Conservation (phyloP, 2,888 invertebrate species). For the Torymus aiolomorphi region DNA sequence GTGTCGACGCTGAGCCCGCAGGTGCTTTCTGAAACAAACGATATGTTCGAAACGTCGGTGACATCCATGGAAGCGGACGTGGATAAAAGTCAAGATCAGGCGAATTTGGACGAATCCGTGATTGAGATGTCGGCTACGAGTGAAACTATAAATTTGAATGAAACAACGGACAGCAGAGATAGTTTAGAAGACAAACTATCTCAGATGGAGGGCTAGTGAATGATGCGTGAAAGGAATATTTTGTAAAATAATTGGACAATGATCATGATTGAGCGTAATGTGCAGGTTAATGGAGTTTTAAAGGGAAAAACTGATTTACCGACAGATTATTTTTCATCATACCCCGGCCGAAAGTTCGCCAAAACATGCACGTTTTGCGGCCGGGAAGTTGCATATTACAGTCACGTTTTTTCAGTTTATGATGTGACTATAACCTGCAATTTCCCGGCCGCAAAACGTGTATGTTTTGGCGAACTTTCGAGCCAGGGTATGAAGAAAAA, state of each 20-base stretch:
- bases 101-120: slow-evolving; percentile 64
- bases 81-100: slow-evolving; percentile 54
- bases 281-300: too few species aligned
- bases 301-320: background rate
- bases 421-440: too few species aligned
- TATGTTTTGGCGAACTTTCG: too few species aligned
- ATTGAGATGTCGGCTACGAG: slow-evolving; percentile 64
- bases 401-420: too few species aligned
- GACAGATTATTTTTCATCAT: background rate
- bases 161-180: slow-evolving; percentile 73
- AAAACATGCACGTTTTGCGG: too few species aligned
- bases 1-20: slow-evolving; percentile 41
- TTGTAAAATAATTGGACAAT: slow-evolving; percentile 46
- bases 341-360: too few species aligned
- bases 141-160: slow-evolving; percentile 71
- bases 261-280: background rate
- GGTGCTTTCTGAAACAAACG: slow-evolving; percentile 41
- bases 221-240: background rate
- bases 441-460: too few species aligned
- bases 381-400: too few species aligned
- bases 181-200: slow-evolving; percentile 73
- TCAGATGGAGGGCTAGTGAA: slow-evolving; percentile 71
- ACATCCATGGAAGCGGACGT: slow-evolving; percentile 54
- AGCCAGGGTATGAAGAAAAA: too few species aligned
- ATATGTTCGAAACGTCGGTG: slow-evolving; percentile 58